Conservation (phyloP, 2,888 invertebrate species). For the Eumacrocentrus americanus region DNA sequence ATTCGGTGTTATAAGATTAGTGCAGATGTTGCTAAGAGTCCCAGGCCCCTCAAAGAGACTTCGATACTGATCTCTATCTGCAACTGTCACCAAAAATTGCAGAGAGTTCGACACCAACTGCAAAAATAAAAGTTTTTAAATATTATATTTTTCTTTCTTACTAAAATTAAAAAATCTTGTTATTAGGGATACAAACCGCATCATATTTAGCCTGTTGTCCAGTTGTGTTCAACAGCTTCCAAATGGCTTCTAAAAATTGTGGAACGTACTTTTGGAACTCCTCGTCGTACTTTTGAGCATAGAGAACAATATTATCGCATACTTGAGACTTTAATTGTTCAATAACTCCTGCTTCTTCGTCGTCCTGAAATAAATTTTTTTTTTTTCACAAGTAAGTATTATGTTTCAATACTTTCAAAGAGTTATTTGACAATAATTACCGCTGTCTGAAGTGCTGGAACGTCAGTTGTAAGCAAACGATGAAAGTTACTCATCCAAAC, state of each 20-base stretch:
- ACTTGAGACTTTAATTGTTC: constrained; percentile 94
- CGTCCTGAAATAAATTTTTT: constrained; percentile 71
- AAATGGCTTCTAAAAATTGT: constrained; percentile 91
- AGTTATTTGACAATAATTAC: constrained; percentile 54
- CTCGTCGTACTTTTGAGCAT: constrained; percentile 97
- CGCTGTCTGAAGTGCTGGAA: constrained; percentile 34
- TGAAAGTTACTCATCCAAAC: constrained; percentile 68
- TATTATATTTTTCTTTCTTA: too few species aligned
- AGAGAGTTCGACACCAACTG: constrained; percentile 96
- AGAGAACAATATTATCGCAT: constrained; percentile 93
- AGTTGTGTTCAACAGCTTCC: constrained; percentile 87
- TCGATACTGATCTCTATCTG: constrained; percentile 87
- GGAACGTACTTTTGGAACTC: constrained; percentile 91
- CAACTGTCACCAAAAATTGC: constrained; percentile 93
- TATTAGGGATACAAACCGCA: constrained; percentile 71
- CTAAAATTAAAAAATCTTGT: constrained; percentile 14
- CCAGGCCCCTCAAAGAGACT: constrained; percentile 86
- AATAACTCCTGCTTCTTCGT: constrained; percentile 85
- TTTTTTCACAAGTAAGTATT: constrained; percentile 31
- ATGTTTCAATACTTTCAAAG: background rate
- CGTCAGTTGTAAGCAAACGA: constrained; percentile 63
- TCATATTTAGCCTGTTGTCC: constrained; percentile 89
- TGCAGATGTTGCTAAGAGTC: constrained; percentile 89
- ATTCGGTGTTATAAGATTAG: constrained; percentile 98
- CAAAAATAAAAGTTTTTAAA: constrained; percentile 43